Base-by-base conservation (phyloP, 2,888 invertebrate species). In the Bombylius discolor region DNA sequence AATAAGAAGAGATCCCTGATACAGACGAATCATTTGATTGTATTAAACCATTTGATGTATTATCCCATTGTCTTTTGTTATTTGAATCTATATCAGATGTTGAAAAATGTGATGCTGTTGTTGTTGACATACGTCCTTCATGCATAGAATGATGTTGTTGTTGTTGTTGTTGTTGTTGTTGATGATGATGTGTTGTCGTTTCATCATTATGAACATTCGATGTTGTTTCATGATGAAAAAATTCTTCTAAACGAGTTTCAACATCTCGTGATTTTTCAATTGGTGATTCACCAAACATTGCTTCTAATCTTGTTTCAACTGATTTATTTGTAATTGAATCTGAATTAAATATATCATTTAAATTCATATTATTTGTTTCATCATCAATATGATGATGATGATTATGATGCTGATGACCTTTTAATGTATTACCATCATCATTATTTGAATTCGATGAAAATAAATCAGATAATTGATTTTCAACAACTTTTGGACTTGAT, bases 231-330 rank as follows among this genome's bases (percentile, higher is more conserved):
- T 71, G 71, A 31, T 72, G 70, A 60, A 75, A 75, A 5, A 74
- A 67, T 51, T 72, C 72, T 52, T 74, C 73, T 47, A 74, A 60
- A 45, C 72, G 68, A 3, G 72, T 67, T 57, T 73, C 73, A 58
- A 73, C 65, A 44, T 63, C 68, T 34, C 57, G 57, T 11, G 59
- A 58, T 56, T 65, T 65, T 34, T 65, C 64, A 53, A 73, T 72
- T 0, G 73, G 73, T 1, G 72, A 73, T 60, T 72, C 74, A 1
- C 72, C 73, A 50, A 74, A 74, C 71, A 74, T 74, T 11, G 73
- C 72, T 57, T 75, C 74, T 45, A 74, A 62, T 8, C 73, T 67
- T 7, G 68, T 73, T 58, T 74, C 75, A 52, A 74, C 74, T 0
- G 73, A 71, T 60, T 74, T 74, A 42, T 68, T 70, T n/a, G 58